phyloP scores from a whole-genome alignment of 2,113 vertebrate species.

The Hippocampus comes region DNA sequence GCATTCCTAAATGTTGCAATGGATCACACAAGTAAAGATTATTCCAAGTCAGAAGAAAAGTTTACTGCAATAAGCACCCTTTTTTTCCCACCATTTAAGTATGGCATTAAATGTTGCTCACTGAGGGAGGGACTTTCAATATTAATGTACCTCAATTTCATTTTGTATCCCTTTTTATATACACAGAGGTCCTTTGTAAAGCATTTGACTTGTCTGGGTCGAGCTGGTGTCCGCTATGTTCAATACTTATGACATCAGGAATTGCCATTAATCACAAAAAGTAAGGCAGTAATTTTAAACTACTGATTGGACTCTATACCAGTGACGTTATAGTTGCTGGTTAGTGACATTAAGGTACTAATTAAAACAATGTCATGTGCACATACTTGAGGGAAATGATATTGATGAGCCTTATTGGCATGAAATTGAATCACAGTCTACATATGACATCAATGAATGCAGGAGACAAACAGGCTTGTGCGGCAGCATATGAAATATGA shows the following conservation, averaged over 20 bases:
- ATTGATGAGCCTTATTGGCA: slow-evolving; percentile 3
- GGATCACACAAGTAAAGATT: neutral
- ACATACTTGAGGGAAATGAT: neutral
- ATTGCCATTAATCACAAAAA: no score
- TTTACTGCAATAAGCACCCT: neutral
- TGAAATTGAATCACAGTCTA: neutral
- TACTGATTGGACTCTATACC: neutral
- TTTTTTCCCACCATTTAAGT: neutral
- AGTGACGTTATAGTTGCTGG: neutral
- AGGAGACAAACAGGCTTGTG: neutral
- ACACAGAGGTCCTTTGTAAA: no score
- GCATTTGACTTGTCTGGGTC: no score
- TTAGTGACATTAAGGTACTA: neutral
- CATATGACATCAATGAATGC: slow-evolving; percentile 14
- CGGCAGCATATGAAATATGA: slow-evolving; percentile 10
- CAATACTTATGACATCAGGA: no score
- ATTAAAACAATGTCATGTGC: neutral
- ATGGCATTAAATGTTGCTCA: neutral
- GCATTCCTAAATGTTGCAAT: slow-evolving; percentile 23
- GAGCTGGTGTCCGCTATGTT: no score
- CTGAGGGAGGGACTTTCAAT: neutral
- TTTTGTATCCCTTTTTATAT: no score
- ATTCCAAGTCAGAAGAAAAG: neutral
- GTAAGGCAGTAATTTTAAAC: neutral
- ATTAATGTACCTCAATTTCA: no score